Conservation (phyloP, 2,888 invertebrate species). For the Sinohyriopsis cumingii region DNA sequence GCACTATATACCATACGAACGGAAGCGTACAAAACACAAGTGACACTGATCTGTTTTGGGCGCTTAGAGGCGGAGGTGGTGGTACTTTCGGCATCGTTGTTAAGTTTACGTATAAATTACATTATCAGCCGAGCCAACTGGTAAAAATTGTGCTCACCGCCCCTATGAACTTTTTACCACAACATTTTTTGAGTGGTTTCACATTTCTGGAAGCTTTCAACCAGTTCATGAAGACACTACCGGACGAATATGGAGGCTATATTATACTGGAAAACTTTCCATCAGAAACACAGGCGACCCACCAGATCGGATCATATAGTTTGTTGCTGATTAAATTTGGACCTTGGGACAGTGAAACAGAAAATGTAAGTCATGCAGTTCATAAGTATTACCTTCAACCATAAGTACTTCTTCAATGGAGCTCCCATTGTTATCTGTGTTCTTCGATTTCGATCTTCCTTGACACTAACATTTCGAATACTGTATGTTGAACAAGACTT, state of each 20-base stretch:
- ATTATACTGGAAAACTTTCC: constrained; percentile 20
- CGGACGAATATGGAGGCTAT: constrained; percentile 39
- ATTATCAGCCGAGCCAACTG: constrained; percentile 20
- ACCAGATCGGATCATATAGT: constrained; percentile 11
- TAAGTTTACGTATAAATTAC: constrained; percentile 30
- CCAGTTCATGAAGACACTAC: constrained; percentile 13
- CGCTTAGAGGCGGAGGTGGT: constrained; percentile 44
- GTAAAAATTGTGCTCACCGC: constrained; percentile 10
- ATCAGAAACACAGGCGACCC: background rate
- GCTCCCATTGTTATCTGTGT: too few species aligned
- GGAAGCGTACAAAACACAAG: constrained; percentile 4
- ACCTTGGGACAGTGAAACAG: constrained; percentile 28
- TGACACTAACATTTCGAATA: too few species aligned
- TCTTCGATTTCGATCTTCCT: too few species aligned
- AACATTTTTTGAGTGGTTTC: background rate
- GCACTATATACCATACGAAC: constrained; percentile 7
- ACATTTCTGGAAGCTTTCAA: constrained; percentile 11
- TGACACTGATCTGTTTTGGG: constrained; percentile 43
- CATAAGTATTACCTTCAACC: fast-evolving
- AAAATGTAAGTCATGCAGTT: background rate
- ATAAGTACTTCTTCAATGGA: too few species aligned
- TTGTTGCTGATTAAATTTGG: constrained; percentile 33
- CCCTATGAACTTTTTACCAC: constrained; percentile 3
- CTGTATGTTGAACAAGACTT: too few species aligned
- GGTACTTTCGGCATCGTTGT: constrained; percentile 37